phyloP scores from a whole-genome alignment of 1,140 invertebrate species.

The Drosophila baimaii region DNA sequence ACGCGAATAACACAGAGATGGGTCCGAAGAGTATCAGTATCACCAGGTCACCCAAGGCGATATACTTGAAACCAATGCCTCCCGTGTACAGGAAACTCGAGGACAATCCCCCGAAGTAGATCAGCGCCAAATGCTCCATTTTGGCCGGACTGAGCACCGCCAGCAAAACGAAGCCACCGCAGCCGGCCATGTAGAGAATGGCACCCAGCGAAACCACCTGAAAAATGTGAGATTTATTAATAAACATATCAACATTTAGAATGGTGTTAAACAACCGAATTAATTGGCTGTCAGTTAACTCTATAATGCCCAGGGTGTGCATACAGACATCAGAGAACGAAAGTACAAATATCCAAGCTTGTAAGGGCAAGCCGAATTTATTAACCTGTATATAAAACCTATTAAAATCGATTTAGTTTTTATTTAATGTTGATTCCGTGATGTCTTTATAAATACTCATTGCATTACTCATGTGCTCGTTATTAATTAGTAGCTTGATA shows the following conservation, averaged over 20 bases:
- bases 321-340: too few species aligned
- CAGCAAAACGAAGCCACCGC: constrained; percentile 93
- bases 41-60: constrained; percentile 95
- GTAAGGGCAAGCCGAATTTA: too few species aligned
- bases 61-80: constrained; percentile 97
- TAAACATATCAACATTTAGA: constrained; percentile 7
- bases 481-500: constrained; percentile 28
- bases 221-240: constrained; percentile 26
- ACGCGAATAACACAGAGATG: constrained; percentile 96
- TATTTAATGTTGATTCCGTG: neutral
- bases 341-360: too few species aligned
- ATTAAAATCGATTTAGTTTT: neutral
- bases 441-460: neutral
- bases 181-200: constrained; percentile 93
- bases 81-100: constrained; percentile 97
- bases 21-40: constrained; percentile 97
- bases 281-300: neutral
- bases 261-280: constrained; percentile 5
- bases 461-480: constrained; percentile 1
- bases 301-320: neutral
- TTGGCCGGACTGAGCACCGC: constrained; percentile 93
- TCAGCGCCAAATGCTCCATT: constrained; percentile 96
- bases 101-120: constrained; percentile 98
- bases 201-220: constrained; percentile 93
- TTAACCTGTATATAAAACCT: too few species aligned